Evolutionary conservation across 2,888 invertebrate genomes (phyloP), one percentile per base, ranked within the genome.

Genomic region (Pollenia angustigena): DNA sequence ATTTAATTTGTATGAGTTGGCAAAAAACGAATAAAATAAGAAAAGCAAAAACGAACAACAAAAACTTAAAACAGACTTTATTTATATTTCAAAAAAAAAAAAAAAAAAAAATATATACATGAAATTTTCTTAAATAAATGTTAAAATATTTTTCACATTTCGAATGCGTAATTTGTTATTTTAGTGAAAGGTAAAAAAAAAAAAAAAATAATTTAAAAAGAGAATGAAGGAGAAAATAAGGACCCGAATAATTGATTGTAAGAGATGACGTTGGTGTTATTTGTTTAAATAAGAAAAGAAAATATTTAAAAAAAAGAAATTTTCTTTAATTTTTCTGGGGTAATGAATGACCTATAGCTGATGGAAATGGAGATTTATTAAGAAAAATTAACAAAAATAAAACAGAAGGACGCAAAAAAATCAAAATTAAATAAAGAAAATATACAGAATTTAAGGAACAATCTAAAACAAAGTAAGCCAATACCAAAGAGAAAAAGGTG

Each of bases 1-100:
- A 79, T 79, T 79, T 75, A 85, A 75, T 69, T 82, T 85, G 56
- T 79, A 79, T 85, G 81, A 82, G 48, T 85, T 85, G 42, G 78
- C 85, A 69, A 48, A 76, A 81, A 72, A 32, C 16, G 18, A 64
- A 68, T 16, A 56, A 64, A 44, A 50, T 68, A 50, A 56, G 56
- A 50, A 75, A 14, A 42, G 12, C 23, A 52, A 46, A 69, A 72
- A 60, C n/a, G 12, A 16, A 60, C 16, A 62, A 16, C n/a, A 68
- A 18, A 72, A 58, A 56, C 78, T 66, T 48, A 46, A 64, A 18
- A 71, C 50, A 52, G 23, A 72, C 10, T 58, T 69, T 16, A 46
- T 44, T 46, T 66, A 46, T 56, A 14, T 18, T 44, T n/a, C 46
- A 14, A 66, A 32, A n/a, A 62, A 1, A 44, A 10, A 16, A 69